These are phyloP conservation scores for Camponotus vicinus DNA, from an alignment of 1,140 invertebrate species.

Conservation along the genomic window DNA sequence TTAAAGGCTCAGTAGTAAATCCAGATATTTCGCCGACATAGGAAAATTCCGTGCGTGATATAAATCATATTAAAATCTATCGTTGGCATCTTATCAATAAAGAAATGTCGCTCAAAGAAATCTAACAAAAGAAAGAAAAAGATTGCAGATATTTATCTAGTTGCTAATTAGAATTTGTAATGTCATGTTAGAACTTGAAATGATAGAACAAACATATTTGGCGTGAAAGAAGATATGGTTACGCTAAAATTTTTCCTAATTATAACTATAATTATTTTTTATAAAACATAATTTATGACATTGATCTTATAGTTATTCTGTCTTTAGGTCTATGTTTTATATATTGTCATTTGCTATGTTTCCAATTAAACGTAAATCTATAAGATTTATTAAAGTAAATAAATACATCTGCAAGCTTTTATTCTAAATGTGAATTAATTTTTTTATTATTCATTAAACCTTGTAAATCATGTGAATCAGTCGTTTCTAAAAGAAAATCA, in stretches of 20 bases:
- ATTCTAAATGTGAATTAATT: not conserved
- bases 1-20: constrained; percentile 61
- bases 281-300: not conserved
- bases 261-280: constrained; percentile 3
- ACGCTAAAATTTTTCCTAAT: not conserved
- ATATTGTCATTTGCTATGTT: not conserved
- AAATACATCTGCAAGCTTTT: not conserved
- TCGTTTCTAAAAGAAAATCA: not conserved
- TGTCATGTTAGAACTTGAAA: not conserved
- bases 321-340: not conserved
- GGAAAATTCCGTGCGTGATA: constrained; percentile 38
- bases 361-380: not conserved
- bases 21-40: constrained; percentile 58
- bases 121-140: not conserved
- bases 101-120: not conserved
- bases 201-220: not conserved
- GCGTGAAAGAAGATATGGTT: not conserved
- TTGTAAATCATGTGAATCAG: not conserved
- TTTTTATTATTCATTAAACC: constrained; percentile 27
- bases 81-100: constrained; percentile 1
- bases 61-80: not conserved
- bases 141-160: not conserved
- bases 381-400: constrained; percentile 3
- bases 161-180: not conserved
- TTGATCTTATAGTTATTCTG: not conserved